Percentiles rank a stretch among this genome's conserved stretches.
phyloP scores from a whole-genome alignment of 2,888 invertebrate species.

The Zhengitettix transpicula region DNA sequence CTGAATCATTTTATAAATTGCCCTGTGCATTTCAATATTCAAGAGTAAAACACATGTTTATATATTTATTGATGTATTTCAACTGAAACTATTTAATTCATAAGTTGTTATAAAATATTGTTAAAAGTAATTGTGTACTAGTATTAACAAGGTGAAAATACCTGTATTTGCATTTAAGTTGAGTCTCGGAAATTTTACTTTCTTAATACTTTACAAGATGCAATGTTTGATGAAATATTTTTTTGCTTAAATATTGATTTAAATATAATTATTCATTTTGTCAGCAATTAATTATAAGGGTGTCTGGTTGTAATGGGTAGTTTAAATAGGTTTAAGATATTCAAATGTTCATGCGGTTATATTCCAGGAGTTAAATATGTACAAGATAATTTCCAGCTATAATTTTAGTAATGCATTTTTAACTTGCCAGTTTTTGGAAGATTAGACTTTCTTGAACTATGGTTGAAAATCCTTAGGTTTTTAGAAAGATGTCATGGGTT shows the following conservation, averaged over 20 bases:
- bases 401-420: too few species aligned
- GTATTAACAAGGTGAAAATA: too few species aligned
- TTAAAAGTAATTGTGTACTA: too few species aligned
- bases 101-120: too few species aligned
- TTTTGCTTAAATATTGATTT: not conserved
- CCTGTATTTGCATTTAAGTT: not conserved
- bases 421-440: too few species aligned
- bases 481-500: conserved; percentile 1
- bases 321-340: not conserved
- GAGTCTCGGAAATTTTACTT: not conserved
- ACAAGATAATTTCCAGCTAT: too few species aligned
- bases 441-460: not conserved
- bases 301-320: not conserved
- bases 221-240: not conserved
- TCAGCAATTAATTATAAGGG: not conserved
- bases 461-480: not conserved
- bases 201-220: not conserved
- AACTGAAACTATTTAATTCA: too few species aligned
- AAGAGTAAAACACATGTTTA: too few species aligned
- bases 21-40: too few species aligned
- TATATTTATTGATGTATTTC: too few species aligned
- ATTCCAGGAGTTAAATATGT: not conserved
- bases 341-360: not conserved
- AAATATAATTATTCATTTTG: not conserved
- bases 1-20: too few species aligned